Percentiles rank a stretch among this genome's conserved stretches.
phyloP scores from a whole-genome alignment of 1,140 invertebrate genomes.

The Drosophila chauvacae region DNA sequence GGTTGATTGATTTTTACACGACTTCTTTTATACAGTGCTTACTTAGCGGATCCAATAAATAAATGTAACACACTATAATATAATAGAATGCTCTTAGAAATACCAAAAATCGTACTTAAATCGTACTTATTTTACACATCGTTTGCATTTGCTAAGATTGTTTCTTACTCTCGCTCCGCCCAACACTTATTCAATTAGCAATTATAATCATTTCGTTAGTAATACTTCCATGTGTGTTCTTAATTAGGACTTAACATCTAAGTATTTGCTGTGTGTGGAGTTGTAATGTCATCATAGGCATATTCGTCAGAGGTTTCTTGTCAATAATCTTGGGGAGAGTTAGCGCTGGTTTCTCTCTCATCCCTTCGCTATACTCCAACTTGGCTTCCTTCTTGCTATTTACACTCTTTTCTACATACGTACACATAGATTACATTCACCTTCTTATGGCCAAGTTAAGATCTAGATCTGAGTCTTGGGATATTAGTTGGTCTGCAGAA shows the following conservation, averaged over 20 bases:
- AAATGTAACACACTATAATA: conserved; percentile 18
- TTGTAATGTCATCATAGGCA: conserved; percentile 42
- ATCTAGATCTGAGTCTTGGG: background rate
- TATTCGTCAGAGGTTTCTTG: conserved; percentile 58
- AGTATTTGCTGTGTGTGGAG: conserved; percentile 3
- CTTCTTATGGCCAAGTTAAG: background rate
- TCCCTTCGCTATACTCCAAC: background rate
- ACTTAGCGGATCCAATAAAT: conserved; percentile 21
- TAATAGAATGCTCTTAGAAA: conserved; percentile 16
- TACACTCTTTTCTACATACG: conserved; percentile 8
- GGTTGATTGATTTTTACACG: conserved; percentile 54
- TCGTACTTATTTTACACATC: conserved; percentile 5
- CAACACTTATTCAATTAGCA: conserved; percentile 24
- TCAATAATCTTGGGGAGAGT: conserved; percentile 43
- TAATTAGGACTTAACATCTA: conserved; percentile 40
- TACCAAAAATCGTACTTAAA: conserved; percentile 11
- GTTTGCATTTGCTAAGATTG: conserved; percentile 13
- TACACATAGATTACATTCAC: conserved; percentile 10
- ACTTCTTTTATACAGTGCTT: conserved; percentile 39
- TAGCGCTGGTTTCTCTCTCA: conserved; percentile 1
- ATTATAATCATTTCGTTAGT: conserved; percentile 58
- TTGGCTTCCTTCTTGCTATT: conserved; percentile 1
- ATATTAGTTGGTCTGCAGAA: conserved; percentile 18
- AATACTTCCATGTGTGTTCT: conserved; percentile 58
- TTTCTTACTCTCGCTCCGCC: conserved; percentile 5